Conservation (phyloP, 2,113 vertebrate genomes). For the Leiothrix lutea region DNA sequence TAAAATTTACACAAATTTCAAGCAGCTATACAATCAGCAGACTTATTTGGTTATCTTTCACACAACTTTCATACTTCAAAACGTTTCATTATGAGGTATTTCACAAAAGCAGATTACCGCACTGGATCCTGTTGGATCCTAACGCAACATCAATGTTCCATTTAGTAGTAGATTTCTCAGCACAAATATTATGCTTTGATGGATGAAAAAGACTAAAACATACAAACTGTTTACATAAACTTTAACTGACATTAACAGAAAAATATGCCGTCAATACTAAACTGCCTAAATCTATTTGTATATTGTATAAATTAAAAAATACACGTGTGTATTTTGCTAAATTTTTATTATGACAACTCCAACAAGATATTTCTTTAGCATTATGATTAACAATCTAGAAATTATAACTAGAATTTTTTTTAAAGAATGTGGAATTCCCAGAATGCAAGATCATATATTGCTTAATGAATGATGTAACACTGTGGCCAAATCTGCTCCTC, state of each 20-base stretch:
- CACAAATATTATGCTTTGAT: background rate
- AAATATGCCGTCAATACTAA: background rate
- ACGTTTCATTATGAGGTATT: background rate
- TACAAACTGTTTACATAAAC: background rate
- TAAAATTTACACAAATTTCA: background rate
- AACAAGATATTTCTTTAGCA: background rate
- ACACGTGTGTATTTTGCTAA: background rate
- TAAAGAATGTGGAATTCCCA: accelerated
- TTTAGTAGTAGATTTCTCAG: background rate
- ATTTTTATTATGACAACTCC: background rate
- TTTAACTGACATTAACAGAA: background rate
- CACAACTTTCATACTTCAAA: background rate
- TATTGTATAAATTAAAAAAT: background rate
- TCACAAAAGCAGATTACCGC: background rate
- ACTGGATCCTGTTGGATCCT: background rate
- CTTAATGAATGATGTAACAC: background rate
- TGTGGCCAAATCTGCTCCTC: background rate
- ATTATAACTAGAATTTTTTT: background rate
- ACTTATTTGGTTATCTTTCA: background rate
- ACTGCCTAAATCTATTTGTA: background rate
- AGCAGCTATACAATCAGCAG: background rate
- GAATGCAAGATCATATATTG: background rate
- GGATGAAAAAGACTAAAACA: background rate
- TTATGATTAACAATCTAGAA: background rate
- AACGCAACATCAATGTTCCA: background rate